Conservation (phyloP, 2,797 vertebrate species). For the Pelobates cultripes region DNA sequence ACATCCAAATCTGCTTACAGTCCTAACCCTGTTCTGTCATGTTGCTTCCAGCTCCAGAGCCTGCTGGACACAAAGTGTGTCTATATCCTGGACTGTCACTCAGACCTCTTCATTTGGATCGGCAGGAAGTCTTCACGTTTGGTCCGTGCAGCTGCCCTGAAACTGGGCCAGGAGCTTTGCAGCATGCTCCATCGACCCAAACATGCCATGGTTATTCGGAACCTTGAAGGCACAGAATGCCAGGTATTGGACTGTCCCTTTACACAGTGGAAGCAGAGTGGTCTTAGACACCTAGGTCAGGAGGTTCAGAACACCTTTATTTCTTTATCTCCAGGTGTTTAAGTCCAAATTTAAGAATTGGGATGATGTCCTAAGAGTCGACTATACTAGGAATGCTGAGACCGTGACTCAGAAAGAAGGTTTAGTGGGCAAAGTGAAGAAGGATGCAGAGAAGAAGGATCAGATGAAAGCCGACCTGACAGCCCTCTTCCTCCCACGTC, state of each 20-base stretch:
- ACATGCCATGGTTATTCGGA: constrained; percentile 88
- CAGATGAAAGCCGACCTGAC: constrained; percentile 98
- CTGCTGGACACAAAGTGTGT: constrained; percentile 93
- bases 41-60: constrained; percentile 81
- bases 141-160: constrained; percentile 92
- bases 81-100: constrained; percentile 98
- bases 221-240: constrained; percentile 92
- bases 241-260: constrained; percentile 76
- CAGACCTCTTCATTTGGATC: constrained; percentile 97
- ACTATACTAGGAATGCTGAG: constrained; percentile 94
- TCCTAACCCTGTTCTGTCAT: neutral
- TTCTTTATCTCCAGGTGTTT: constrained; percentile 84
- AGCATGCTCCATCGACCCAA: constrained; percentile 95
- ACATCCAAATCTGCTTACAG: too few relatives aligned
- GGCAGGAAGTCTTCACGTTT: constrained; percentile 92
- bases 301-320: neutral
- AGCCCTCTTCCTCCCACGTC: constrained; percentile 91
- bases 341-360: constrained; percentile 99
- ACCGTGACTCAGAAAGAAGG: constrained; percentile 78
- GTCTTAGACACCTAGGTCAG: neutral
- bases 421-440: constrained; percentile 90
- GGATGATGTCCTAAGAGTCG: constrained; percentile 94
- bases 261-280: neutral
- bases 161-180: constrained; percentile 95
- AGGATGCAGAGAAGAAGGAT: constrained; percentile 88